Conservation (phyloP, 1,140 invertebrate genomes). For the Laupala kohalensis region DNA sequence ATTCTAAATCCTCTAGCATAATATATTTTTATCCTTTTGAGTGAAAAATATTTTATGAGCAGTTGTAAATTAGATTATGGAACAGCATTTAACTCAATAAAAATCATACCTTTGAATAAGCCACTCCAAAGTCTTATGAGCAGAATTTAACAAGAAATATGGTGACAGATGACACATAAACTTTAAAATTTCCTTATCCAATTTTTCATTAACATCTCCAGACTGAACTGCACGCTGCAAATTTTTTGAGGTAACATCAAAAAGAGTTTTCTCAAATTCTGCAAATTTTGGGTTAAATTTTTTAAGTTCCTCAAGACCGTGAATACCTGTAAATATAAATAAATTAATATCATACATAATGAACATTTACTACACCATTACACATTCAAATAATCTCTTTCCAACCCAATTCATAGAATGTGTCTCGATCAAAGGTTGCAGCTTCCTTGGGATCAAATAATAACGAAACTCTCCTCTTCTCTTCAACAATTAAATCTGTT, state of each 20-base stretch:
- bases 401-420: conserved; percentile 67
- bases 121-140: conserved; percentile 89
- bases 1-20: too few species aligned
- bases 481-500: conserved; percentile 48
- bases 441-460: conserved; percentile 82
- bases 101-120: conserved; percentile 62
- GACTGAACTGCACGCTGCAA: conserved; percentile 70
- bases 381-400: neutral
- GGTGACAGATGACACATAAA: conserved; percentile 74
- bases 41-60: too few species aligned
- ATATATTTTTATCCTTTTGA: too few species aligned
- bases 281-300: conserved; percentile 54
- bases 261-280: conserved; percentile 61
- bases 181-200: conserved; percentile 61
- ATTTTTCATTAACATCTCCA: conserved; percentile 55
- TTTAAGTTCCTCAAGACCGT: conserved; percentile 70
- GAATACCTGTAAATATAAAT: conserved; percentile 30
- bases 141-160: conserved; percentile 68
- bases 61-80: too few species aligned
- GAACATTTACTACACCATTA: neutral
- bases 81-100: too few species aligned
- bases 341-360: neutral
- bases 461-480: conserved; percentile 61
- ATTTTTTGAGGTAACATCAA: conserved; percentile 53
- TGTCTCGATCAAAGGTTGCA: conserved; percentile 65